Evolutionary conservation across 2,113 vertebrate genomes (phyloP).

Genomic region (Hemicordylus capensis): DNA sequence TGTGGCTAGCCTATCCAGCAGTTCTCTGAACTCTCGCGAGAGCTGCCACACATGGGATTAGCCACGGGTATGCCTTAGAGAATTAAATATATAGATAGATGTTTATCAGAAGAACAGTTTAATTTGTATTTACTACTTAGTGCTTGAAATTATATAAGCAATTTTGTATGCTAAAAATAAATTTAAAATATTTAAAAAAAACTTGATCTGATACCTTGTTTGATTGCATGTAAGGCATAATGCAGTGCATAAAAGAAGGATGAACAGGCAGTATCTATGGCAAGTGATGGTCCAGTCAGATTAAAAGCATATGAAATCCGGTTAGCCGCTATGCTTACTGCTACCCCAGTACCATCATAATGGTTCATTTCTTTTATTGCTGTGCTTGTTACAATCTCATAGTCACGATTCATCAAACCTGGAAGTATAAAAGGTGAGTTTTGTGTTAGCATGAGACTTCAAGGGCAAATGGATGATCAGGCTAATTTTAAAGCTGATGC

Average conservation of each 20-base stretch:
- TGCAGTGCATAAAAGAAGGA: slow-evolving; percentile 87
- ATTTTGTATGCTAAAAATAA: no score
- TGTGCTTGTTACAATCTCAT: slow-evolving; percentile 74
- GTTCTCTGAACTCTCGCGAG: no score
- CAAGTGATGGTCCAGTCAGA: slow-evolving; percentile 84
- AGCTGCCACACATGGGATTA: no score
- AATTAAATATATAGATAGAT: no score
- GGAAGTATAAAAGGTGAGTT: slow-evolving; percentile 32
- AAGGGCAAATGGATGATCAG: background rate
- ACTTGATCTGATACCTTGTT: slow-evolving; percentile 80
- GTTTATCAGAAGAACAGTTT: no score
- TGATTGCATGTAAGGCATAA: slow-evolving; percentile 78
- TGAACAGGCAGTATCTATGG: slow-evolving; percentile 86
- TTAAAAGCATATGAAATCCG: slow-evolving; percentile 87
- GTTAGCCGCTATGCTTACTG: slow-evolving; percentile 85
- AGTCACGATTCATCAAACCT: slow-evolving; percentile 90
- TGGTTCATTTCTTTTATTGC: slow-evolving; percentile 72
- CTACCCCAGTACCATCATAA: slow-evolving; percentile 82
- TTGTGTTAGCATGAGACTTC: background rate
- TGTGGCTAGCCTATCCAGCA: no score
- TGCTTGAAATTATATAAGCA: no score
- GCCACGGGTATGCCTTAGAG: no score
- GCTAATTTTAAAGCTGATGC: no score
- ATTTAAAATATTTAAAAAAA: no score
- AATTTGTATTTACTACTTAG: no score